Base-by-base conservation (phyloP, 2,797 vertebrate species). In the Crocidura indochinensis region DNA sequence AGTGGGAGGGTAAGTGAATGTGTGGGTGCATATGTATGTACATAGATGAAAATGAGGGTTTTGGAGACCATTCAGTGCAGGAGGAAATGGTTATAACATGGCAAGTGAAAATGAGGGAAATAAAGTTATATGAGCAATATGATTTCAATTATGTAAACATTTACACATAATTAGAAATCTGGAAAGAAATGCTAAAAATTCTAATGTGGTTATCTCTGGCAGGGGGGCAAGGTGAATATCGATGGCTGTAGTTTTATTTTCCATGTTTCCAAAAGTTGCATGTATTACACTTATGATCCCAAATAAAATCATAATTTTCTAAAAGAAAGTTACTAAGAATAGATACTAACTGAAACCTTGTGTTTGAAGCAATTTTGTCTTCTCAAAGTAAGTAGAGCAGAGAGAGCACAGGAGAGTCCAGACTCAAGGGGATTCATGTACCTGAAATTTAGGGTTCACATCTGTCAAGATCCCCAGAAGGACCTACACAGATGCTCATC, bases 61-160 rank as follows among this genome's bases (percentile, higher is more conserved):
- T 47, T 79, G 29, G 88, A 86, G 62, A 82, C 49, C 14, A 81
- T n/a, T 87, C 38, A 53, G 2, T 27, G 22, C 68, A 74, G 12
- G 78, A 95, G 20, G 67, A 68, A 89, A 95, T 60, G 31, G 69
- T 73, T 88, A 91, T 38, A 44, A 86, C 44, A 86, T 76, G 79
- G 77, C 73, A 81, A 79, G 44, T 85, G 60, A 93, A 93, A 87
- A 62, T 27, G 24, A 46, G 81, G 56, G 38, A 82, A 84, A 91
- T 69, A 91, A 89, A 84, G 85, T 67, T 92, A 83, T 26, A 91
- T 87, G 84, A 94, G 93, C 89, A 93, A 95, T 64, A 72, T 62
- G 62, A 93, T 92, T 91, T 89, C 84, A 94, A 93, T 95, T 94
- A 80, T 49, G 64, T 95, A 89, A 95, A 90, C 84, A 92, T 92